Evolutionary conservation across 2,797 vertebrate genomes (phyloP).

Genomic region (Chaenodraco wilsoni): DNA sequence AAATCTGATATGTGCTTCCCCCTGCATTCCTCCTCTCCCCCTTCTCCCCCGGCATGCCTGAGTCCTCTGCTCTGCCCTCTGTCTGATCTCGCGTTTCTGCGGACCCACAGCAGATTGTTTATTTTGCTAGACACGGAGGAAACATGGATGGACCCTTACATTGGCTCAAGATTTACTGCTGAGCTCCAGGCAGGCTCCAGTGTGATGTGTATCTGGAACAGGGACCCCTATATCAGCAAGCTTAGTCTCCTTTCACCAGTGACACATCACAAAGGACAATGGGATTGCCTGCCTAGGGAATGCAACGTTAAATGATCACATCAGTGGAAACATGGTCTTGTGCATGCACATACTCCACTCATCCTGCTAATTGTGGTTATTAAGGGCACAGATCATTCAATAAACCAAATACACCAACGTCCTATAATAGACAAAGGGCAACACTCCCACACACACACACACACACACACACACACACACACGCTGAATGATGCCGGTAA

Average conservation of each 20-base stretch:
- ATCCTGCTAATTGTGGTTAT: constrained; percentile 25
- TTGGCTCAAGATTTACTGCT: constrained; percentile 78
- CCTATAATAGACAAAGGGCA: constrained; percentile 39
- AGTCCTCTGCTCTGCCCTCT: constrained; percentile 76
- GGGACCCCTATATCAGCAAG: constrained; percentile 33
- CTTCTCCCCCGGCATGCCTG: constrained; percentile 67
- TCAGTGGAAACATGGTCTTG: constrained; percentile 21
- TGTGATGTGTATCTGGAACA: constrained; percentile 47
- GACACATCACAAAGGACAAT: constrained; percentile 43
- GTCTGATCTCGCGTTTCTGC: constrained; percentile 82
- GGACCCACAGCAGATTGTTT: constrained; percentile 95
- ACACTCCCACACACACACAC: background rate
- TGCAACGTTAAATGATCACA: constrained; percentile 36
- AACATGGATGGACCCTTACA: constrained; percentile 71
- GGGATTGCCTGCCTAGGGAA: constrained; percentile 16
- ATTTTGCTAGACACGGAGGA: constrained; percentile 80
- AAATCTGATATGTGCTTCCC: constrained; percentile 84
- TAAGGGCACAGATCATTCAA: constrained; percentile 29
- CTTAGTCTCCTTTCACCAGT: constrained; percentile 30
- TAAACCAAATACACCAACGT: constrained; percentile 27
- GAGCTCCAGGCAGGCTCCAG: constrained; percentile 64
- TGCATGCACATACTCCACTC: constrained; percentile 26
- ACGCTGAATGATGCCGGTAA: constrained; percentile 37
- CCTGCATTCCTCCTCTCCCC: constrained; percentile 73
- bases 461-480: constrained; percentile 8